phyloP scores from a whole-genome alignment of 2,113 vertebrate species.

The Tragelaphus scriptus region DNA sequence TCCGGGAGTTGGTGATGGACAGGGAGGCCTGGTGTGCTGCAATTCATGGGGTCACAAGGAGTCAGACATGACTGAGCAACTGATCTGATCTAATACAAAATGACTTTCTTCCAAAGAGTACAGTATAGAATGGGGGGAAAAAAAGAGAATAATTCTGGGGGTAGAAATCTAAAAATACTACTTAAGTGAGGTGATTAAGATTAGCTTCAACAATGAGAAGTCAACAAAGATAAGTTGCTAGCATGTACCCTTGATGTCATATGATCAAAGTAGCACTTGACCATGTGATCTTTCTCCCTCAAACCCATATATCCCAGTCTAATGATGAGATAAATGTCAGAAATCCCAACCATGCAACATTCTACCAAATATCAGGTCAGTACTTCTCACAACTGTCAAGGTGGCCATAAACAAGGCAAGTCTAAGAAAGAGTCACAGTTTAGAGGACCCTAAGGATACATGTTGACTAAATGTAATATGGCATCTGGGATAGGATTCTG shows the following conservation, averaged over 20 bases:
- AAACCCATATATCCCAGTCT: background rate
- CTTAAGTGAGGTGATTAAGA: background rate
- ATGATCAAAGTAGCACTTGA: background rate
- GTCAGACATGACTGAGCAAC: too few species aligned
- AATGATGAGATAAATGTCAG: background rate
- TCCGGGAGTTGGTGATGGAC: too few species aligned
- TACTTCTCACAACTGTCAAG: background rate
- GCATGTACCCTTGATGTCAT: background rate
- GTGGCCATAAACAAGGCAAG: background rate
- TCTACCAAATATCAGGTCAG: background rate
- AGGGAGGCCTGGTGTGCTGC: too few species aligned
- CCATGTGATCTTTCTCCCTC: background rate
- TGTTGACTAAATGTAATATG: background rate
- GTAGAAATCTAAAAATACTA: background rate
- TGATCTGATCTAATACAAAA: background rate
- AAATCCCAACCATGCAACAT: background rate
- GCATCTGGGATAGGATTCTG: background rate
- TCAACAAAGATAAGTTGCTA: background rate
- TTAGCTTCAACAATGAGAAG: background rate
- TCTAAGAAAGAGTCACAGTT: background rate
- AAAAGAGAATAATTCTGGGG: background rate
- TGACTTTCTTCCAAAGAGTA: background rate
- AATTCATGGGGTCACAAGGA: too few species aligned
- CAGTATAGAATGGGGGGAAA: fast-evolving
- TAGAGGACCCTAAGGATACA: background rate